Percentiles rank a stretch among this genome's conserved stretches.
These are phyloP conservation scores for Cataglyphis cursor DNA, from an alignment of 2,888 invertebrate genomes.

Conservation along the genomic window DNA sequence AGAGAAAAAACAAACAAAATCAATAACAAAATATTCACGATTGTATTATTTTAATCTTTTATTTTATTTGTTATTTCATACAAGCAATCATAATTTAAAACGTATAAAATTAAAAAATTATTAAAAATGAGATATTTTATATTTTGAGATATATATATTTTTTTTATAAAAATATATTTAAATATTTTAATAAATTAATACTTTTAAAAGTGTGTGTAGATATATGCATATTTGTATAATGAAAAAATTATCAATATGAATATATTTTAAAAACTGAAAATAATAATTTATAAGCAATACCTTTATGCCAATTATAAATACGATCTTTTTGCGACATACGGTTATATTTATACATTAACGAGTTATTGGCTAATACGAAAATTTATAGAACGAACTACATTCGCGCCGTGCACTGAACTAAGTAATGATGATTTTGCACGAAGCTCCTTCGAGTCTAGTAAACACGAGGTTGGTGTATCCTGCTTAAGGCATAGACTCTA, in stretches of 20 bases:
- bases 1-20: not conserved
- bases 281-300: not conserved
- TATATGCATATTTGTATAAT: not conserved
- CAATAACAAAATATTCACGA: not conserved
- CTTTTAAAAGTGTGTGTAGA: not conserved
- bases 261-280: not conserved
- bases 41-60: not conserved
- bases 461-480: not conserved
- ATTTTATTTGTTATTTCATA: not conserved
- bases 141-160: not conserved
- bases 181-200: constrained; percentile 31
- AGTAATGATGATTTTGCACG: constrained; percentile 20
- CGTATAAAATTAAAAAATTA: not conserved
- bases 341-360: not conserved
- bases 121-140: not conserved
- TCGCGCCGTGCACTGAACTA: not conserved
- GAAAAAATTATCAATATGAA: not conserved
- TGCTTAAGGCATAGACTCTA: constrained; percentile 21
- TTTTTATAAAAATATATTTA: not conserved
- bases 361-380: not conserved
- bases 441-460: constrained; percentile 15
- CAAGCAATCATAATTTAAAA: not conserved
- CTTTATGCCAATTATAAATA: not conserved
- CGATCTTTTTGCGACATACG: not conserved
- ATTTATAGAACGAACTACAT: not conserved